A percentile compares a stretch with the other conserved stretches of the same genome.
phyloP scores from a whole-genome alignment of 2,113 vertebrate genomes.

The Peucedramus taeniatus region DNA sequence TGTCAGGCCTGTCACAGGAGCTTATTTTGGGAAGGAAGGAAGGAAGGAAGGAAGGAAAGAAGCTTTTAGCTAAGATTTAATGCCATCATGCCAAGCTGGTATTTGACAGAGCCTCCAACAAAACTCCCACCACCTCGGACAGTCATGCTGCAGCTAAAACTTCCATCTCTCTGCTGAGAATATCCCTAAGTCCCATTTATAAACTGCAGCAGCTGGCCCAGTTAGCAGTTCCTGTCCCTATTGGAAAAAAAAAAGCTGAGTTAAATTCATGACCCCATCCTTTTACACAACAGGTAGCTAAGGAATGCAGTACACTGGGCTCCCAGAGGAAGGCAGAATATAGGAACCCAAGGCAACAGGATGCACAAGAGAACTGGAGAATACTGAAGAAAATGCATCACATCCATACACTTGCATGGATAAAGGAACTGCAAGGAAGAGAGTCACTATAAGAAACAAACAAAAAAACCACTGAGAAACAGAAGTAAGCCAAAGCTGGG shows the following conservation, averaged over 20 bases:
- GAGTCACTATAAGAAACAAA: background rate
- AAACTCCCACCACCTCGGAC: constrained; percentile 19
- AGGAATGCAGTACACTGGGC: background rate
- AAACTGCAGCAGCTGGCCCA: background rate
- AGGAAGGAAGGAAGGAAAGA: constrained; percentile 2
- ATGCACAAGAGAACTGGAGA: background rate
- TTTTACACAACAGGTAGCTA: background rate
- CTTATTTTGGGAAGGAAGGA: constrained; percentile 4
- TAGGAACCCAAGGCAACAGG: background rate
- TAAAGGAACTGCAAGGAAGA: background rate
- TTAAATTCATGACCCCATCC: background rate
- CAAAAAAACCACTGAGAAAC: background rate
- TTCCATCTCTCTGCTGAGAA: background rate
- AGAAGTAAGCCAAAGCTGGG: background rate
- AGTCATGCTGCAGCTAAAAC: background rate
- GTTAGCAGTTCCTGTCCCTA: background rate
- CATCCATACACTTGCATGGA: background rate
- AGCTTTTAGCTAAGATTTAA: constrained; percentile 21
- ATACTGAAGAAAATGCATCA: background rate
- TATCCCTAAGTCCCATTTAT: background rate
- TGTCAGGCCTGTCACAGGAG: constrained; percentile 7
- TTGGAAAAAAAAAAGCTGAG: background rate
- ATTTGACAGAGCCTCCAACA: constrained; percentile 33
- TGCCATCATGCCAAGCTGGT: background rate
- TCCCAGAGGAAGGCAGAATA: background rate